Percentiles rank a stretch among this genome's conserved stretches.
phyloP scores from a whole-genome alignment of 35 echinoderm and acorn worm genomes.

The Acanthaster planci region DNA sequence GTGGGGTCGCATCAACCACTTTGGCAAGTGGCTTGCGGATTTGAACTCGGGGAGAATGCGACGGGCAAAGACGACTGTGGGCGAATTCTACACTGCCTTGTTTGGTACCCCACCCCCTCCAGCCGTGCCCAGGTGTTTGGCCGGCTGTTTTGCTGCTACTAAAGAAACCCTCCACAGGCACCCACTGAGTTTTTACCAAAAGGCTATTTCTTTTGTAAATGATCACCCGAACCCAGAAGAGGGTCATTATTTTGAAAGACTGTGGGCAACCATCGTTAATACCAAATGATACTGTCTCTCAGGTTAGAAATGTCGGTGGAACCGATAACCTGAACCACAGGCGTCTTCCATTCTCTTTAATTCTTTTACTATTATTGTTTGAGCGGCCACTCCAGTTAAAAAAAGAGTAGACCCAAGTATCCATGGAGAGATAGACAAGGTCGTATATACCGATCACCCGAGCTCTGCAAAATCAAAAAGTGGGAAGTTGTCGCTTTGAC shows the following conservation, averaged over 20 bases:
- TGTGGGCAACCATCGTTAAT: background rate
- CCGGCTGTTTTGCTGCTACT: background rate
- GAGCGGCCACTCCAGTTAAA: too few species aligned
- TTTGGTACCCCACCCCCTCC: background rate
- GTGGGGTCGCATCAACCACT: background rate
- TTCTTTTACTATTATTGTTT: too few species aligned
- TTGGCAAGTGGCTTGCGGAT: background rate
- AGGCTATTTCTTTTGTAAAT: background rate
- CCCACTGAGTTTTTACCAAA: background rate
- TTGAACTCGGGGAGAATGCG: background rate
- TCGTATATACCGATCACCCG: too few species aligned
- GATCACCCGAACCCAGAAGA: conserved; percentile 2
- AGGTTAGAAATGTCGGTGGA: too few species aligned
- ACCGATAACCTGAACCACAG: too few species aligned
- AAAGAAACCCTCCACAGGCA: background rate
- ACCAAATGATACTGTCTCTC: too few species aligned
- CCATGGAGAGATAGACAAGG: too few species aligned
- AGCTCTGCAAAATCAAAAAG: too few species aligned
- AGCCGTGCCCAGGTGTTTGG: background rate
- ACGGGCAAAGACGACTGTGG: background rate
- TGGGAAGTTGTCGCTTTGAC: too few species aligned
- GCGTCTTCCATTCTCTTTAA: too few species aligned
- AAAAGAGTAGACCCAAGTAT: too few species aligned
- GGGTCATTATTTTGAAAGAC: conserved; percentile 17
- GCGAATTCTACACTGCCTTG: background rate